phyloP scores from a whole-genome alignment of 2,888 invertebrate genomes.

The Nephrotoma guestfalica region DNA sequence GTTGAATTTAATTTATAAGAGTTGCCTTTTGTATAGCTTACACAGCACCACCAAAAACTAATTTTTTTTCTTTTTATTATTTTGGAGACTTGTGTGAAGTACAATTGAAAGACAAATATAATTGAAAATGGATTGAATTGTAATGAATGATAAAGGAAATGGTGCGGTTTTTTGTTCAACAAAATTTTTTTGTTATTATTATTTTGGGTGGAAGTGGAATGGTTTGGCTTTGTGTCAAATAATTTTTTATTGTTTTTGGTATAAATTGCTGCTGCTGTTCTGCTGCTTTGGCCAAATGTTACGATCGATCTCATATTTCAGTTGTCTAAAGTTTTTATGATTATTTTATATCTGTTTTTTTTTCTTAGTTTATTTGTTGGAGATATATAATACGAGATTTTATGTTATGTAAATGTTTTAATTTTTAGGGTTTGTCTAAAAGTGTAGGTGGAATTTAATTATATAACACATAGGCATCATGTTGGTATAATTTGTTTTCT shows the following conservation, averaged over 20 bases:
- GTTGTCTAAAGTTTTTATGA: background rate
- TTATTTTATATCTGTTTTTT: background rate
- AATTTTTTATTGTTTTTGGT: background rate
- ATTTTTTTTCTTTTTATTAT: background rate
- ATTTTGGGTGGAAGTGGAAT: background rate
- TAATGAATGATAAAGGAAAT: background rate
- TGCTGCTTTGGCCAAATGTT: background rate
- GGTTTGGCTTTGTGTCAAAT: background rate
- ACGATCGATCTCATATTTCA: background rate
- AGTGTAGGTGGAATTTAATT: no score
- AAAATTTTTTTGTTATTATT: background rate
- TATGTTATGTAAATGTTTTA: no score
- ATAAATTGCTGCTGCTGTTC: background rate
- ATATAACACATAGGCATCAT: no score
- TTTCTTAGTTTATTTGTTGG: no score
- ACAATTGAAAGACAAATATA: background rate
- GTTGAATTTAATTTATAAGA: background rate
- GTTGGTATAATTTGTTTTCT: no score
- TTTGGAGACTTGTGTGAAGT: background rate
- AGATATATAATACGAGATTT: no score
- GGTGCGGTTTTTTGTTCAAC: background rate
- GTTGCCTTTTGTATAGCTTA: background rate
- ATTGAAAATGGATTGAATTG: background rate
- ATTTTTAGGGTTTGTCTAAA: no score
- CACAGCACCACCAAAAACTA: background rate